A percentile compares a stretch with the other conserved stretches of the same genome.
These are phyloP conservation scores for Heteronetta atricapilla DNA, from an alignment of 2,113 vertebrate genomes.

Conservation along the genomic window DNA sequence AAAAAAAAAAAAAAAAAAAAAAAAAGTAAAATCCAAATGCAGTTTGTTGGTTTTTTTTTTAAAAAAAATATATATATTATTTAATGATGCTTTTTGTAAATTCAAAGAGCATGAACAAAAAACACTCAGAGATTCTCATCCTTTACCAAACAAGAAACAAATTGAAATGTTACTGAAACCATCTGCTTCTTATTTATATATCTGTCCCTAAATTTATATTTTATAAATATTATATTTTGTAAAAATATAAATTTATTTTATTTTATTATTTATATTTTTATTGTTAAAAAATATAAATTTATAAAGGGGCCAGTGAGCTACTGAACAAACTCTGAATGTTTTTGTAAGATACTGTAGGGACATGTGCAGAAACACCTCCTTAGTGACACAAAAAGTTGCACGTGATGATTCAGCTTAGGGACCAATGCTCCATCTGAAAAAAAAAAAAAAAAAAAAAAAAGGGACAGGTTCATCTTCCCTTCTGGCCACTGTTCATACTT, in stretches of 20 bases:
- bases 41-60: background rate
- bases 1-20: background rate
- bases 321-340: background rate
- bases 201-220: too few species aligned
- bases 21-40: background rate
- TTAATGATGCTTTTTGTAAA: background rate
- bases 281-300: too few species aligned
- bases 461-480: background rate
- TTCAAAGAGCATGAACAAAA: background rate
- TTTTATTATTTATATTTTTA: too few species aligned
- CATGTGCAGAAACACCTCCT: background rate
- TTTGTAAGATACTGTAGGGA: background rate
- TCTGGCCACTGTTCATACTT: background rate
- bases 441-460: background rate
- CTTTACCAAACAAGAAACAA: background rate
- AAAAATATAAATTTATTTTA: too few species aligned
- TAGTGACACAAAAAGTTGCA: background rate
- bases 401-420: background rate
- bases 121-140: background rate
- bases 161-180: background rate
- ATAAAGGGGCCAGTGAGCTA: background rate
- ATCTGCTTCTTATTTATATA: background rate
- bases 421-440: background rate
- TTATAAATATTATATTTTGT: too few species aligned
- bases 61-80: background rate